Conservation (phyloP, 2,888 invertebrate species). For the Drosophila incognita region DNA sequence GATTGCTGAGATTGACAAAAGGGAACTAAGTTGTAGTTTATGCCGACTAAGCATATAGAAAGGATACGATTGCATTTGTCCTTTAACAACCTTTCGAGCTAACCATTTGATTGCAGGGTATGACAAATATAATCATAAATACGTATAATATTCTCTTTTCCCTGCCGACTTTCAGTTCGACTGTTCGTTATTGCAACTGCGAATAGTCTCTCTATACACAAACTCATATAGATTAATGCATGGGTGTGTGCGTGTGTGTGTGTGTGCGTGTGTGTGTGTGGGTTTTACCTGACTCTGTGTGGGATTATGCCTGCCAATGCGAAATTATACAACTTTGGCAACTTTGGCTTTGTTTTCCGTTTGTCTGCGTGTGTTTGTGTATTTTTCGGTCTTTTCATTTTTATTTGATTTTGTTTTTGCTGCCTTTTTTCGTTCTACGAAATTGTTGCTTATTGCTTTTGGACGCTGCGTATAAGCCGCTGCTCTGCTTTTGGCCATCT, state of each 20-base stretch:
- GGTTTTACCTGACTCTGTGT: conserved; percentile 71
- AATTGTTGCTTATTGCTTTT: conserved; percentile 80
- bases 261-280: conserved; percentile 39
- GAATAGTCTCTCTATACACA: conserved; percentile 14
- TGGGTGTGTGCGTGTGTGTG: conserved; percentile 30
- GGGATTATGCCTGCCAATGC: conserved; percentile 78
- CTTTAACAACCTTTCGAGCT: not conserved
- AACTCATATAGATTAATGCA: conserved; percentile 26
- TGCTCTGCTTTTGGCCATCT: conserved; percentile 24
- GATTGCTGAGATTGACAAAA: not conserved
- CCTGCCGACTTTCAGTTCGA: conserved; percentile 22
- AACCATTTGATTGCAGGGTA: conserved; percentile 33
- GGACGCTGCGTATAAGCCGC: conserved; percentile 43
- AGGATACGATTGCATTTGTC: not conserved
- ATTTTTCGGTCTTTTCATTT: conserved; percentile 23
- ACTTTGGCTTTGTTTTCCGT: conserved; percentile 55
- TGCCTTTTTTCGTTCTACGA: conserved; percentile 56
- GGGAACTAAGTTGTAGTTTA: not conserved
- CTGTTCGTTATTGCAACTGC: conserved; percentile 45
- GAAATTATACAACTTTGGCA: conserved; percentile 76
- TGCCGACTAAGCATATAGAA: too few species aligned
- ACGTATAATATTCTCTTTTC: conserved; percentile 30
- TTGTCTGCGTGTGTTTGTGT: not conserved
- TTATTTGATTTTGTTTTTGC: conserved; percentile 24
- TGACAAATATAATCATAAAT: conserved; percentile 63